These are phyloP conservation scores for Haliclona indistincta DNA, from an alignment of 37 sponge, comb jelly and placozoan genomes.

Conservation along the genomic window DNA sequence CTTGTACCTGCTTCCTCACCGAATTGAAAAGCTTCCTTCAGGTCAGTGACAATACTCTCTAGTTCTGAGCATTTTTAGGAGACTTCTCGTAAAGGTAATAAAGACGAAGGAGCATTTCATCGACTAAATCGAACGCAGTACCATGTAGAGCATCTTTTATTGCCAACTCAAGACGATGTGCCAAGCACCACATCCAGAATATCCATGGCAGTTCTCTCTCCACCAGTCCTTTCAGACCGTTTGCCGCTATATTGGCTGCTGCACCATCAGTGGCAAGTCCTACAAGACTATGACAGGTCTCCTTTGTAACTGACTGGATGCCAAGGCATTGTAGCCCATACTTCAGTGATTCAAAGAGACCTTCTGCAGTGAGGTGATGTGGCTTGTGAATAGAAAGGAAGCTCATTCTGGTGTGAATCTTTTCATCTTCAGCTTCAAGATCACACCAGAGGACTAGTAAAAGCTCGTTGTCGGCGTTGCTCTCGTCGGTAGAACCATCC, in stretches of 20 bases:
- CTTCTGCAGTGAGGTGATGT: conserved; percentile 24
- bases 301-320: conserved; percentile 22
- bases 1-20: conserved; percentile 25
- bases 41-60: conserved; percentile 47
- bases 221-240: conserved; percentile 66
- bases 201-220: conserved; percentile 56
- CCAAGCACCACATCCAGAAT: conserved; percentile 85
- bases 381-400: conserved; percentile 38
- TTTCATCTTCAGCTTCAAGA: conserved; percentile 40
- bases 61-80: conserved; percentile 66
- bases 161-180: conserved; percentile 62
- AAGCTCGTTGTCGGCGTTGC: conserved; percentile 57
- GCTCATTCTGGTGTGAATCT: conserved; percentile 43
- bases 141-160: conserved; percentile 63
- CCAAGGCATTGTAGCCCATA: conserved; percentile 34
- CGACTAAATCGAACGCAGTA: conserved; percentile 61
- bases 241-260: conserved; percentile 40
- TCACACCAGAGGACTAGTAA: conserved; percentile 58
- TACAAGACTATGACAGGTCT: conserved; percentile 47
- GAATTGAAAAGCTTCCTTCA: conserved; percentile 42
- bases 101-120: conserved; percentile 61
- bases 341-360: conserved; percentile 30
- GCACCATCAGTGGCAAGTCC: conserved; percentile 73
- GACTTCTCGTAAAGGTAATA: conserved; percentile 69
- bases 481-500: conserved; percentile 53